Evolutionary conservation across 2,888 invertebrate genomes (phyloP).

Genomic region (Drosophila peninsularis): DNA sequence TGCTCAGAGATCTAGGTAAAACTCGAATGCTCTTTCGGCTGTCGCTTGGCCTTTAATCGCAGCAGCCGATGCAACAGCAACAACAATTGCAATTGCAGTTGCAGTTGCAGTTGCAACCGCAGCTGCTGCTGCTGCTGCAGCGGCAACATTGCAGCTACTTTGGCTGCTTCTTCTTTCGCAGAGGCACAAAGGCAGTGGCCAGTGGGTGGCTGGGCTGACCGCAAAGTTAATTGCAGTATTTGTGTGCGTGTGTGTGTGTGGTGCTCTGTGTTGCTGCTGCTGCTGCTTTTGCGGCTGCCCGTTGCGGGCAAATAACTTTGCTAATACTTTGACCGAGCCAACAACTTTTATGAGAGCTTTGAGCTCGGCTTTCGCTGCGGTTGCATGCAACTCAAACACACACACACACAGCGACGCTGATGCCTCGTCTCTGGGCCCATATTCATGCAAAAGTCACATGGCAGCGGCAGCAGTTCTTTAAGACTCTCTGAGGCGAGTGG

Average conservation of each 20-base stretch:
- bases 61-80: slow-evolving; percentile 6
- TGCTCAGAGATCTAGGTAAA: not conserved
- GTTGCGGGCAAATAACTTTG: slow-evolving; percentile 72
- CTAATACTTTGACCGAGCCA: slow-evolving; percentile 73
- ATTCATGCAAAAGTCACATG: slow-evolving; percentile 9
- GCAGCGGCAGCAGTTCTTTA: slow-evolving; percentile 6
- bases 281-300: slow-evolving; percentile 47
- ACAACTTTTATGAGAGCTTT: slow-evolving; percentile 64
- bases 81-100: slow-evolving; percentile 29
- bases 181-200: slow-evolving; percentile 40
- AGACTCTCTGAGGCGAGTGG: slow-evolving; percentile 6
- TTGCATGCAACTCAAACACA: slow-evolving; percentile 13
- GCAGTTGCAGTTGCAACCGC: slow-evolving; percentile 34
- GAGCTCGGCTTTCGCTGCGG: slow-evolving; percentile 58
- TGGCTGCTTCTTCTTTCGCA: slow-evolving; percentile 37
- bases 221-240: slow-evolving; percentile 74
- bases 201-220: slow-evolving; percentile 67
- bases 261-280: slow-evolving; percentile 20
- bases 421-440: not conserved
- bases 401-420: not conserved
- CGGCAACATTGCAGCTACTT: slow-evolving; percentile 21
- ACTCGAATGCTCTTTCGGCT: slow-evolving; percentile 25
- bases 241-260: slow-evolving; percentile 22
- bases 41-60: slow-evolving; percentile 63
- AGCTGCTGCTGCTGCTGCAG: slow-evolving; percentile 30